These are phyloP conservation scores for Salmo trutta DNA, from an alignment of 2,797 vertebrate genomes.

Conservation along the genomic window DNA sequence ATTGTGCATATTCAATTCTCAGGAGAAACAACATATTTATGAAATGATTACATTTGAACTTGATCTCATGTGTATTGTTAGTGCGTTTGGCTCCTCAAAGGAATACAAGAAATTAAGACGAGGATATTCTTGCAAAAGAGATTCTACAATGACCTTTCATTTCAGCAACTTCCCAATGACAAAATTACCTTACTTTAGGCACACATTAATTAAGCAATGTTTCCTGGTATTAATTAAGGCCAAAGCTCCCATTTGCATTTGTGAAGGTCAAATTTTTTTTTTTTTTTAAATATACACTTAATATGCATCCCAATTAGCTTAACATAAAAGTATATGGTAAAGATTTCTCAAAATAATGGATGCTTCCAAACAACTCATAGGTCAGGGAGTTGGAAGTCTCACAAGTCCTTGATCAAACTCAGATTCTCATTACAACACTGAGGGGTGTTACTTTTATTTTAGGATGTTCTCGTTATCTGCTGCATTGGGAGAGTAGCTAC, in stretches of 20 bases:
- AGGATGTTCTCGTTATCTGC: neutral
- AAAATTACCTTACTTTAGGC: conserved; percentile 20
- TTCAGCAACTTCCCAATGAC: conserved; percentile 24
- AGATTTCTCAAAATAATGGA: conserved; percentile 43
- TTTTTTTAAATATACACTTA: conserved; percentile 18
- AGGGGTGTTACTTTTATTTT: conserved; percentile 14
- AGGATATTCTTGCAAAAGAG: conserved; percentile 6
- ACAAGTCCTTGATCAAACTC: conserved; percentile 53
- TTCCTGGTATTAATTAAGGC: conserved; percentile 28
- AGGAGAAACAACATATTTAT: conserved; percentile 1
- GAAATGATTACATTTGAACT: conserved; percentile 5
- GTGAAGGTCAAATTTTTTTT: conserved; percentile 23
- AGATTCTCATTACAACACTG: conserved; percentile 46
- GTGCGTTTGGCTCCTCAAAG: neutral
- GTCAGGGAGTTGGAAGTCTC: conserved; percentile 50
- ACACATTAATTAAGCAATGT: conserved; percentile 38
- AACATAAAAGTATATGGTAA: conserved; percentile 43
- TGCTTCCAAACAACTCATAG: conserved; percentile 43
- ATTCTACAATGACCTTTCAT: conserved; percentile 21
- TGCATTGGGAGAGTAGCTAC: conserved; percentile 46
- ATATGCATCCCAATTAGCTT: conserved; percentile 36
- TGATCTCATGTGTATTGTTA: conserved; percentile 3
- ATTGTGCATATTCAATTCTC: conserved; percentile 44
- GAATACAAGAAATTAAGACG: conserved; percentile 1
- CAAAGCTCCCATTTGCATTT: conserved; percentile 12